Conservation (phyloP, 2,797 vertebrate genomes). For the Ceyx erithaca region DNA sequence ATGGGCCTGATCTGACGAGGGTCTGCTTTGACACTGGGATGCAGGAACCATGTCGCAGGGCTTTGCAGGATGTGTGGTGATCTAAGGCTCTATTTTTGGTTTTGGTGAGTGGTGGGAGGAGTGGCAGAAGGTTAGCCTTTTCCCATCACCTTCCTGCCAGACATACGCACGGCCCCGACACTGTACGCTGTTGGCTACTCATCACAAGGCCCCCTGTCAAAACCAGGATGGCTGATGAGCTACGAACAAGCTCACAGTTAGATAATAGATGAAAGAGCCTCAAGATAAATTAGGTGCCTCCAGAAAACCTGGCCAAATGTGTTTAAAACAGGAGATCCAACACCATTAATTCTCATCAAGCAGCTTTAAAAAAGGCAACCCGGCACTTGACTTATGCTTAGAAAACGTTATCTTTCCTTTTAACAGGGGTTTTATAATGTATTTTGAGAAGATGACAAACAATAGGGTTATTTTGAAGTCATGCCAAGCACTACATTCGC, state of each 20-base stretch:
- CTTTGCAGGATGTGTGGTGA: neutral
- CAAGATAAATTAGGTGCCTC: constrained; percentile 83
- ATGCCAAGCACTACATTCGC: constrained; percentile 40
- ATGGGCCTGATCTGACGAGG: fast-evolving
- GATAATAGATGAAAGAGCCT: constrained; percentile 82
- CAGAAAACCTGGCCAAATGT: constrained; percentile 75
- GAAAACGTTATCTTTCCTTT: constrained; percentile 75
- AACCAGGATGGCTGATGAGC: constrained; percentile 77
- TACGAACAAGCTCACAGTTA: constrained; percentile 75
- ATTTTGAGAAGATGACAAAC: constrained; percentile 73
- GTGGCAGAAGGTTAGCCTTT: constrained; percentile 72
- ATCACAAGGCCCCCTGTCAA: constrained; percentile 77
- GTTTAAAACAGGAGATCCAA: constrained; percentile 79
- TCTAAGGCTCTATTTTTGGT: constrained; percentile 65
- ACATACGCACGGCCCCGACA: constrained; percentile 53
- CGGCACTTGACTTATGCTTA: constrained; percentile 75
- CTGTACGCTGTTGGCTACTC: constrained; percentile 68
- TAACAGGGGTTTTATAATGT: constrained; percentile 62
- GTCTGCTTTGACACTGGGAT: neutral
- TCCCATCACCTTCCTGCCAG: constrained; percentile 75
- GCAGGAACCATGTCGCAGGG: neutral
- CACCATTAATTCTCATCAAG: constrained; percentile 79
- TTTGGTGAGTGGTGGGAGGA: constrained; percentile 51
- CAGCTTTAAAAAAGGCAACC: constrained; percentile 74
- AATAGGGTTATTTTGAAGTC: constrained; percentile 72